These are phyloP conservation scores for Phoxinus phoxinus DNA, from an alignment of 2,113 vertebrate genomes.

Conservation along the genomic window DNA sequence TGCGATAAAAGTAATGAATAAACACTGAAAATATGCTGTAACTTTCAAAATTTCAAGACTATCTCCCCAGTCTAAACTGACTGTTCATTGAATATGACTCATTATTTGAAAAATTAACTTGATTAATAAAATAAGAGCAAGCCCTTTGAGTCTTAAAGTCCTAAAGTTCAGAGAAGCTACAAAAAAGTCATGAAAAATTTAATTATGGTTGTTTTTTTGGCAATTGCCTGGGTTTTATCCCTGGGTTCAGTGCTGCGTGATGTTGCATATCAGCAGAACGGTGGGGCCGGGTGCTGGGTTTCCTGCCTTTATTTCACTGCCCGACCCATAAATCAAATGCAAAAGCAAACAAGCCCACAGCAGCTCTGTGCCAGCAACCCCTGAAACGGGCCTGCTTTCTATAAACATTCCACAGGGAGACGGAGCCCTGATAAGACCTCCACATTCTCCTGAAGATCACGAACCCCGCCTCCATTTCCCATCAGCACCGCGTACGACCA, in stretches of 20 bases:
- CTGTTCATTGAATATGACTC: not conserved
- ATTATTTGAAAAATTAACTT: not conserved
- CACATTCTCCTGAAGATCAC: constrained; percentile 37
- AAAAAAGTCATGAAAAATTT: not conserved
- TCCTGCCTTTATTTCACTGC: constrained; percentile 65
- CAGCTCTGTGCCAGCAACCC: constrained; percentile 60
- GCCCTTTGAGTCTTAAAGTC: not conserved
- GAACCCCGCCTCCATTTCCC: constrained; percentile 3
- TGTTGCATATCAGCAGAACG: constrained; percentile 45
- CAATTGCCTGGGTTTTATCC: not conserved
- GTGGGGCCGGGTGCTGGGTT: constrained; percentile 54
- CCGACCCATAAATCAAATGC: constrained; percentile 69
- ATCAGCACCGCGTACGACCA: constrained; percentile 52
- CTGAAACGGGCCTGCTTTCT: constrained; percentile 69
- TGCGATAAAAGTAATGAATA: not conserved
- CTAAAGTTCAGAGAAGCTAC: not conserved
- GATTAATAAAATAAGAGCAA: not conserved
- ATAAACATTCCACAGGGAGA: constrained; percentile 73
- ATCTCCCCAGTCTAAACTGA: not conserved
- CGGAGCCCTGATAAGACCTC: constrained; percentile 65
- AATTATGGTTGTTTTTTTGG: constrained; percentile 15
- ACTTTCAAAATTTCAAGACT: not conserved
- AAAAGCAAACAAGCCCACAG: constrained; percentile 70
- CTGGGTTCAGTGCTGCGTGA: constrained; percentile 14
- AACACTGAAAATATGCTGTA: not conserved